Evolutionary conservation across 2,113 vertebrate species (phyloP).

Genomic region (Clarias gariepinus): DNA sequence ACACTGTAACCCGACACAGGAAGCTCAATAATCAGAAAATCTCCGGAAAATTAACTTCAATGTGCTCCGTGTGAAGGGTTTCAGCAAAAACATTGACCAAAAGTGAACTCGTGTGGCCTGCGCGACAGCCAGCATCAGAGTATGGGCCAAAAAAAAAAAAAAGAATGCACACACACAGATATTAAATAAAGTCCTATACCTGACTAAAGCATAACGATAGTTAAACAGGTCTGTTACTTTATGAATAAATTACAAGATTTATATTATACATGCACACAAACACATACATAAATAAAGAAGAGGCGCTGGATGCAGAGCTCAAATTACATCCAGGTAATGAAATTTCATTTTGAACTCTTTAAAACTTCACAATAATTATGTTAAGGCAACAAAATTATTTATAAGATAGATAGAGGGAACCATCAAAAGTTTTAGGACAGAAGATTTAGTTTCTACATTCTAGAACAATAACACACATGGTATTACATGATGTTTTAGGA

Average conservation of each 20-base stretch:
- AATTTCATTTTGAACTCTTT: neutral
- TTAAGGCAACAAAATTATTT: neutral
- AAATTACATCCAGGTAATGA: neutral
- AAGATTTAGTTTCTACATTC: too few species aligned
- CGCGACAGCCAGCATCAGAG: neutral
- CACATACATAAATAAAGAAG: neutral
- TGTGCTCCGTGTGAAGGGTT: neutral
- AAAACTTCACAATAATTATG: neutral
- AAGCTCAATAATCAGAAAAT: neutral
- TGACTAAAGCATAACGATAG: neutral
- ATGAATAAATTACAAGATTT: neutral
- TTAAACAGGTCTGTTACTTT: neutral
- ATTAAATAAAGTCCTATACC: neutral
- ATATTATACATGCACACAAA: neutral
- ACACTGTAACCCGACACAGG: neutral
- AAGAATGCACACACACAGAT: neutral
- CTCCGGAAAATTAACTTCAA: too few species aligned
- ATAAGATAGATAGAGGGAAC: too few species aligned
- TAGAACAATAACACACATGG: too few species aligned
- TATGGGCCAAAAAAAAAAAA: neutral
- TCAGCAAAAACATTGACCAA: neutral
- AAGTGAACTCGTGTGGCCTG: neutral
- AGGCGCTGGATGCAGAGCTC: neutral
- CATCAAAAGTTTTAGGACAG: too few species aligned
- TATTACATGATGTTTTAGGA: too few species aligned